phyloP scores from a whole-genome alignment of 2,113 vertebrate species.

The Chiloscyllium plagiosum region DNA sequence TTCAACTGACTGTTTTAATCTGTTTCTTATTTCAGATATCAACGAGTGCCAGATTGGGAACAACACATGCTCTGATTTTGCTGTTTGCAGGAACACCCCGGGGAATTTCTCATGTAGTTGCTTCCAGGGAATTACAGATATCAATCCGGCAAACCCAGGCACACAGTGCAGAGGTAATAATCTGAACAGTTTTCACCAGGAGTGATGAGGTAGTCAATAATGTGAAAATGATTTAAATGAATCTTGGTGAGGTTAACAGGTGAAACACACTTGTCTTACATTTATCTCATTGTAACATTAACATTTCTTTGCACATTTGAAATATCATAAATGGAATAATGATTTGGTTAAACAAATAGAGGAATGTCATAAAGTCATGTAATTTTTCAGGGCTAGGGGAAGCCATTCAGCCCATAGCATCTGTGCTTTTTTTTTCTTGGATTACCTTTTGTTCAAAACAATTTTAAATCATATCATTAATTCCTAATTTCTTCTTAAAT shows the following conservation, averaged over 20 bases:
- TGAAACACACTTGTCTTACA: not conserved
- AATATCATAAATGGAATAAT: not conserved
- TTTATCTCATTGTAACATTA: not conserved
- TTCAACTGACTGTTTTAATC: not conserved
- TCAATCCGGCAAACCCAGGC: constrained; percentile 40
- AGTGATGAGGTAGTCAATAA: not conserved
- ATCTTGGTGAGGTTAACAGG: not conserved
- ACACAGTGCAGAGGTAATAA: constrained; percentile 40
- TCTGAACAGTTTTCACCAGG: not conserved
- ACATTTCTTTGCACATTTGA: not conserved
- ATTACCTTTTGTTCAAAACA: not conserved
- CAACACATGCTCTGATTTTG: constrained; percentile 39
- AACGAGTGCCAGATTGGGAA: constrained; percentile 38
- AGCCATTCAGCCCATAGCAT: not conserved
- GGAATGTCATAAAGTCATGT: not conserved
- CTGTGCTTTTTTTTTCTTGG: not conserved
- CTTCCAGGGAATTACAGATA: constrained; percentile 39
- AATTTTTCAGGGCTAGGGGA: not conserved
- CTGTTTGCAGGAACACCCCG: constrained; percentile 39
- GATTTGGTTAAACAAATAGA: not conserved
- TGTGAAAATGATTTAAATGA: not conserved
- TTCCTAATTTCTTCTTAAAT: no score
- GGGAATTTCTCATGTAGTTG: constrained; percentile 43
- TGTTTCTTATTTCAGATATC: constrained; percentile 39
- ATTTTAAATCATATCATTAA: no score